Conservation (phyloP, 2,113 vertebrate genomes). For the Piprites chloris region DNA sequence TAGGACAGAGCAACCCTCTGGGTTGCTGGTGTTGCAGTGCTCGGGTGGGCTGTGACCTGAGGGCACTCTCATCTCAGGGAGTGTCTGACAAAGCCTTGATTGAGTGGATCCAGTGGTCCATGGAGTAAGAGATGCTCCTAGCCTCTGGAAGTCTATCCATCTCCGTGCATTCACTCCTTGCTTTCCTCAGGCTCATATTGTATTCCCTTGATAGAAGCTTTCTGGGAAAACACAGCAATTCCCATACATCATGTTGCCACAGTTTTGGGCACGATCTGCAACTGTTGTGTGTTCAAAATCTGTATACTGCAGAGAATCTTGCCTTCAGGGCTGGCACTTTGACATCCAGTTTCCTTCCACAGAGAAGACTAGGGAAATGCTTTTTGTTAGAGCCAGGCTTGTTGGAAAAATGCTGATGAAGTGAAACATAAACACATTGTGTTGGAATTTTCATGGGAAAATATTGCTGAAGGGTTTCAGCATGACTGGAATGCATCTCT, state of each 20-base stretch:
- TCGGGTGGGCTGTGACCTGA: neutral
- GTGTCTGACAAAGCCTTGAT: neutral
- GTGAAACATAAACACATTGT: conserved; percentile 31
- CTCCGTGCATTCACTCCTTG: neutral
- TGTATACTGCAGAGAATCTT: neutral
- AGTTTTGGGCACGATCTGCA: neutral
- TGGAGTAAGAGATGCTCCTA: neutral
- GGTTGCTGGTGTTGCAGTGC: neutral
- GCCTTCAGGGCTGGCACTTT: conserved; percentile 8
- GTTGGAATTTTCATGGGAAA: conserved; percentile 39
- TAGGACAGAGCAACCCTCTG: neutral
- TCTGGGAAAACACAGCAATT: conserved; percentile 25
- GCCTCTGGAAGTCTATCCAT: neutral
- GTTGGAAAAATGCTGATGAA: conserved; percentile 31
- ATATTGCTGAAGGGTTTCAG: conserved; percentile 7
- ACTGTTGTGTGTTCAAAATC: neutral
- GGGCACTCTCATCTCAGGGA: neutral
- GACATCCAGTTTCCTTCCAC: conserved; percentile 25
- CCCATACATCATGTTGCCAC: neutral
- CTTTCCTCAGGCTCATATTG: neutral
- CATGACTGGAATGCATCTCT: neutral
- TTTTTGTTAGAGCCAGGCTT: neutral
- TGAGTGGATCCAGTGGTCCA: neutral
- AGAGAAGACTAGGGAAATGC: neutral
- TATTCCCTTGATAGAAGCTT: neutral